Base-by-base conservation (phyloP, 2,113 vertebrate species). In the Heterotilapia buettikoferi region DNA sequence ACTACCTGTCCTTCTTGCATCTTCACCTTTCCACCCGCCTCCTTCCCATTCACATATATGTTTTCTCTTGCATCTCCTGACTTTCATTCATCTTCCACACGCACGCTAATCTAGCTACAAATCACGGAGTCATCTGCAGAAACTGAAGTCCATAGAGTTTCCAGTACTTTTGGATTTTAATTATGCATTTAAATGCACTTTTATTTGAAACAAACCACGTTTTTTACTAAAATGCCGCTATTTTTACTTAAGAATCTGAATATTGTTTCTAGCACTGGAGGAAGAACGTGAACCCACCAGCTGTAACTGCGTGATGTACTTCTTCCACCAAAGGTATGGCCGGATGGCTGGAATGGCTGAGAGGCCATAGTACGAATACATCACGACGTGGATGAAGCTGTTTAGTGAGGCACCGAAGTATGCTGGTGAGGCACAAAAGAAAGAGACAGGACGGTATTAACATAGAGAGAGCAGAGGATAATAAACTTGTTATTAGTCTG, bases 241-340 rank as follows among this genome's bases (percentile, higher is more conserved):
- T 52, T 78, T 81, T 53, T n/a, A 82, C 2, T 36, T 21, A 38
- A 81, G 6, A 5, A 53, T 47, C 8, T 5, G 16, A 40, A 36
- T 84, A 21, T 24, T 61, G 11, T 2, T 19, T 31, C 73, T 19
- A 78, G 10, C 45, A 33, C 45, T 0, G 26, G 45, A 78, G 18
- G 45, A 80, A 52, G 38, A 43, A 53, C 43, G 5, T 47, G 4
- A 80, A 89, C 98, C 97, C 94, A 99, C 99, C 97, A 99, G 96
- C 95, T 99, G 99, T 9, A 98, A 96, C 95, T 99, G 98, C 33
- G 99, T 99, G 95, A 99, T 99, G 94, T 99, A 99, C 91, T 97
- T 99, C 96, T 99, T 99, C 99, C 99, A 99, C 99, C 99, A 99
- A 71, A 99, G 98, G 95, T 98, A 99, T 0, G 98, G 99, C 33